Conservation (phyloP, 2,113 vertebrate genomes). For the Rhinolophus sinicus region DNA sequence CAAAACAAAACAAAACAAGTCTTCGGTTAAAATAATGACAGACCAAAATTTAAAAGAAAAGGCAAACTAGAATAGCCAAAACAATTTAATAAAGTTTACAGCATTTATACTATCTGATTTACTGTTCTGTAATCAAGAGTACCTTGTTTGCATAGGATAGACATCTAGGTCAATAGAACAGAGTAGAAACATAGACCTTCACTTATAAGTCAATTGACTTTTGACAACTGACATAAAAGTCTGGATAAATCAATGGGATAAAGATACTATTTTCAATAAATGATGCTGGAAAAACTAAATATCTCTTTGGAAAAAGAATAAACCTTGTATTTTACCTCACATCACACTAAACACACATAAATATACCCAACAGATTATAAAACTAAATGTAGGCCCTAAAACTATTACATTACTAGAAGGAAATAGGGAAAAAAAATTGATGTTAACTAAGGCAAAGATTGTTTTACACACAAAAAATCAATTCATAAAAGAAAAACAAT, state of each 20-base stretch:
- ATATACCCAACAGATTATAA: not conserved
- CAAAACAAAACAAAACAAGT: no score
- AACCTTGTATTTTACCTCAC: not conserved
- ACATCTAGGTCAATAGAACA: not conserved
- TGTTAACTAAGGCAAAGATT: not conserved
- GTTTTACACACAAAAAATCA: not conserved
- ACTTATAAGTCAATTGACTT: not conserved
- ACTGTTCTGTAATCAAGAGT: not conserved
- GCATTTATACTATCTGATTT: not conserved
- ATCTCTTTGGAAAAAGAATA: not conserved
- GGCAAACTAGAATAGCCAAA: not conserved
- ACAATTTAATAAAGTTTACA: not conserved
- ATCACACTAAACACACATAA: not conserved
- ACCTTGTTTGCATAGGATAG: not conserved
- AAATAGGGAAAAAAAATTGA: not conserved
- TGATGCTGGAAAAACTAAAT: not conserved
- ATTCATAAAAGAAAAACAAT: not conserved
- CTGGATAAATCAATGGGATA: not conserved
- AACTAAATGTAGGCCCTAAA: not conserved
- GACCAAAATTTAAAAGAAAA: no score
- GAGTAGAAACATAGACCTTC: not conserved
- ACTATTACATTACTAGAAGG: not conserved
- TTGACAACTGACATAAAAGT: not conserved
- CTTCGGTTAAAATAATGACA: no score
- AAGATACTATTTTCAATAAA: not conserved